Evolutionary conservation across 2,888 invertebrate species (phyloP), one percentile per base, ranked within the genome.

Genomic region (Endomychus coccineus): DNA sequence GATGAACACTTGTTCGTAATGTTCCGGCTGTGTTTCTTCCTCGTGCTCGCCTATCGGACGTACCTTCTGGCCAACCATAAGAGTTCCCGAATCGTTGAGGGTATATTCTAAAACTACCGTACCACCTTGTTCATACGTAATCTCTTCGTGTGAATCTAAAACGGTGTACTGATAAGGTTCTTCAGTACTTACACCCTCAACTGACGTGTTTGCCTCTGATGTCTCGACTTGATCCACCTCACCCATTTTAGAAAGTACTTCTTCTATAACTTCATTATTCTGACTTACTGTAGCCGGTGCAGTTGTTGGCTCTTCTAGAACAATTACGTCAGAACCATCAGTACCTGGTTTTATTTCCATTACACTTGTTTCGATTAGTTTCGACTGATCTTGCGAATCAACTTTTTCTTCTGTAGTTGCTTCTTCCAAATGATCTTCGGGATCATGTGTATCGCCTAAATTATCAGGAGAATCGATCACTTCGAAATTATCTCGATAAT

Each of bases 141-240:
- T 14, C 19, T 37, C 31, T 16, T 37, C 36, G 5, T 31, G 31
- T n/a, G 36, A 31, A 15, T 30, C 31, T 31, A 37, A 31, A 25
- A 37, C 31, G 5, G 36, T 37, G 14, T 37, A 37, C 11, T 32
- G 36, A 37, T 27, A n/a, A n/a, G n/a, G n/a, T n/a, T n/a, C n/a
- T n/a, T n/a, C n/a, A n/a, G n/a, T n/a, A n/a, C n/a, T n/a, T n/a
- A n/a, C n/a, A n/a, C n/a, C n/a, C n/a, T n/a, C n/a, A n/a, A n/a
- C n/a, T n/a, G n/a, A n/a, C n/a, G n/a, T n/a, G n/a, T n/a, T n/a
- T n/a, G n/a, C n/a, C n/a, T n/a, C n/a, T n/a, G n/a, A n/a, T n/a
- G n/a, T n/a, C n/a, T n/a, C n/a, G n/a, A n/a, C n/a, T n/a, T n/a
- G n/a, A n/a, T n/a, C n/a, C n/a, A n/a, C n/a, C n/a, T n/a, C n/a